phyloP scores from a whole-genome alignment of 2,797 vertebrate genomes.

The Amniataba percoides region DNA sequence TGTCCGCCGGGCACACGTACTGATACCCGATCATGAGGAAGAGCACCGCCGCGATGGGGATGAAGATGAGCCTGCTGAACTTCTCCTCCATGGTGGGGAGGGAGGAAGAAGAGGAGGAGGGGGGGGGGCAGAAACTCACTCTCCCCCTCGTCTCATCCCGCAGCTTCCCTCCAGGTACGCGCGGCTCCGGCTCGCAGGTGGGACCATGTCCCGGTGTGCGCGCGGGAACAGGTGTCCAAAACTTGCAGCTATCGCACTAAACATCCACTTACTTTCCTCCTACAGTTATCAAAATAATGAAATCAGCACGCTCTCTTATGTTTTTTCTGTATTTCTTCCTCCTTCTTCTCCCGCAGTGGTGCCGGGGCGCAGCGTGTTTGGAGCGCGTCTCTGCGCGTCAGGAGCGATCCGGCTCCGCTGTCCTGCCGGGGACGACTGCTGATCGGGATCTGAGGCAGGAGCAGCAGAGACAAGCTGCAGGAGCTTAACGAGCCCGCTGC shows the following conservation, averaged over 20 bases:
- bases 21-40: conserved; percentile 93
- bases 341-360: too few relatives aligned
- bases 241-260: conserved; percentile 45
- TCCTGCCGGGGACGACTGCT: conserved; percentile 63
- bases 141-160: conserved; percentile 64
- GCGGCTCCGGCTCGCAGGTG: background rate
- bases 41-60: conserved; percentile 90
- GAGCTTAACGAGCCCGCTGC: rapidly evolving
- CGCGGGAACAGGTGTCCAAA: conserved; percentile 29
- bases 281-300: too few relatives aligned
- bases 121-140: too few relatives aligned
- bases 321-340: too few relatives aligned
- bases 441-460: conserved; percentile 59
- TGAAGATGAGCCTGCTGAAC: conserved; percentile 91
- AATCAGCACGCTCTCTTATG: too few relatives aligned
- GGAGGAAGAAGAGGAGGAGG: too few relatives aligned
- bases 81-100: conserved; percentile 91
- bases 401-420: conserved; percentile 58
- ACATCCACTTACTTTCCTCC: background rate
- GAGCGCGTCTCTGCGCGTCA: conserved; percentile 30
- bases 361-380: background rate
- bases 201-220: conserved; percentile 6
- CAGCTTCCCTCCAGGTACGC: background rate
- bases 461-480: background rate
- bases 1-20: conserved; percentile 91